Conservation (phyloP, 2,888 invertebrate species). For the Phrixothrix hirtus region DNA sequence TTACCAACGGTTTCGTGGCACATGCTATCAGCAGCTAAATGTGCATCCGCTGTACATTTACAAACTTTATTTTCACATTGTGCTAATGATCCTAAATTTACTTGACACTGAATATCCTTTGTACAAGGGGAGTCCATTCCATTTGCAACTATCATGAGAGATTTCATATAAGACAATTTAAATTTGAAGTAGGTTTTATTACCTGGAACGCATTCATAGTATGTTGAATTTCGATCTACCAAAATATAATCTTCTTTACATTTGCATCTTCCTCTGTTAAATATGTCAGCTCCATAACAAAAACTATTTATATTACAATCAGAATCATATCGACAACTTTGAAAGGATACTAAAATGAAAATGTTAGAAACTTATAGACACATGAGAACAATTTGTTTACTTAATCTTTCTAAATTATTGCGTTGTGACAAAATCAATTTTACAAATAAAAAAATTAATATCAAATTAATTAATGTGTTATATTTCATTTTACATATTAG, state of each 20-base stretch:
- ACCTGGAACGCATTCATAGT: constrained; percentile 50
- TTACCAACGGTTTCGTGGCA: constrained; percentile 47
- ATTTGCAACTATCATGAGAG: constrained; percentile 43
- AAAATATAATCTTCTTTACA: constrained; percentile 53
- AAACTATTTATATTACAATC: constrained; percentile 50
- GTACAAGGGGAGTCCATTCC: constrained; percentile 44
- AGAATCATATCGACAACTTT: constrained; percentile 41
- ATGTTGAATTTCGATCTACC: constrained; percentile 50
- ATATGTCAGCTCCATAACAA: constrained; percentile 47
- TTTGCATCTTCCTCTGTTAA: constrained; percentile 48
- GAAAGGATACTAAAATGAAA: constrained; percentile 31
- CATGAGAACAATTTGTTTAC: neutral
- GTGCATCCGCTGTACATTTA: constrained; percentile 42
- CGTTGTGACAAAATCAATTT: neutral
- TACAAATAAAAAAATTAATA: neutral
- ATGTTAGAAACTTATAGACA: constrained; percentile 1
- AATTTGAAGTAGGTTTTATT: too few relatives aligned
- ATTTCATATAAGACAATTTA: too few relatives aligned
- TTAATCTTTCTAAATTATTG: constrained; percentile 4
- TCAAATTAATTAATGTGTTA: neutral
- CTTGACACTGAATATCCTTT: constrained; percentile 47
- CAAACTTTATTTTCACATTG: constrained; percentile 42
- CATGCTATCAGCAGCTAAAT: constrained; percentile 41
- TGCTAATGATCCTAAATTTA: constrained; percentile 40
- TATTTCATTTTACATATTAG: too few relatives aligned